Base-by-base conservation (phyloP, 2,888 invertebrate species). In the Penaeus monodon region DNA sequence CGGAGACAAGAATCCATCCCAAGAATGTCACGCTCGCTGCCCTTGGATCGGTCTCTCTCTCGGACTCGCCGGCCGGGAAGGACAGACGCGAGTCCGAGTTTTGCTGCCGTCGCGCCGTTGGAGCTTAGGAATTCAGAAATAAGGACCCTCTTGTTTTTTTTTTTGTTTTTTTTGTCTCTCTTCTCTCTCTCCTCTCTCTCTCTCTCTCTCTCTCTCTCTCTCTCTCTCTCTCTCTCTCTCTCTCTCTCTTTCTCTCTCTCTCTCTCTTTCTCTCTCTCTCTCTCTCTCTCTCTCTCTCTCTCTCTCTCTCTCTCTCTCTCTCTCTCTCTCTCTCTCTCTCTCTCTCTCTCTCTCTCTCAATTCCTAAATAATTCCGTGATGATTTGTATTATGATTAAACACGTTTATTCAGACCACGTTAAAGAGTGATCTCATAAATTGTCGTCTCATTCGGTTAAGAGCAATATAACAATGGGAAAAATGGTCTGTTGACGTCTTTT, bases 141-240 rank as follows among this genome's bases (percentile, higher is more conserved):
- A 38, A 38, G 33, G 33, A 24, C 17, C n/a, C 8, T 70, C 6
- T 29, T 27, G 7, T 70, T 27, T 20, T 70, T 70, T 24, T 17
- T 14, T 33, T 20, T 17, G 14, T 33, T 79, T 64, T 79, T n/a
- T 79, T 38, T 80, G 33, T 65, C 66, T 79, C 80, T 65, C 80
- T 80, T n/a, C 80, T 80, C 79, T 80, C 65, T 33, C 79, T 29
- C 65, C 79, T 79, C 79, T 64, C 79, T 79, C 79, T 79, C 79
- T 64, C 79, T 65, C 79, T 64, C 79, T 65, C 64, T 65, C 79
- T 64, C 64, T 79, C 79, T 64, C 64, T 79, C 63, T 64, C 63
- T 79, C 79, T 64, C 64, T 29, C 64, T 64, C 63, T 64, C 64
- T 27, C 63, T 63, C 78, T 27, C 63, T 63, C 27, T 57, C 78